Conservation (phyloP, 2,113 vertebrate species). For the Dolichallabes microphthalmus region DNA sequence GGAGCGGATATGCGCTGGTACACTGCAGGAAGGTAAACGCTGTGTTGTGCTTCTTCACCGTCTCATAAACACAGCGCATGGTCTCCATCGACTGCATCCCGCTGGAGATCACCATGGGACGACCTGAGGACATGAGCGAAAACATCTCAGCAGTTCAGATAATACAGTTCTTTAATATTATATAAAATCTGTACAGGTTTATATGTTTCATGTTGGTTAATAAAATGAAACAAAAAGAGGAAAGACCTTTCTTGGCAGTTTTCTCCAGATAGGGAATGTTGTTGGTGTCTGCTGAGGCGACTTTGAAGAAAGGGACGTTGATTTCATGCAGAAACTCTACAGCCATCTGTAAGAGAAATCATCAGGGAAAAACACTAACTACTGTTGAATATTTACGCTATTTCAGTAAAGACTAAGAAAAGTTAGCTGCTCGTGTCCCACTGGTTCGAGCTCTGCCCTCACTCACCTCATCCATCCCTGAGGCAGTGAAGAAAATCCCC, state of each 20-base stretch:
- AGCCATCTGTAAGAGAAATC: slow-evolving; percentile 81
- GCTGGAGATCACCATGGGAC: slow-evolving; percentile 96
- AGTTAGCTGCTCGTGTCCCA: not conserved
- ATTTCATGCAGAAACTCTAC: slow-evolving; percentile 94
- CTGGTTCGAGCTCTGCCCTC: not conserved
- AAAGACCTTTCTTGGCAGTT: slow-evolving; percentile 88
- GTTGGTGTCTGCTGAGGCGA: slow-evolving; percentile 94
- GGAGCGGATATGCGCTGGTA: slow-evolving; percentile 91
- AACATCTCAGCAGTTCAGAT: not conserved
- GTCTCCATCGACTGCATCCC: slow-evolving; percentile 97
- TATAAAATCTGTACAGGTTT: not conserved
- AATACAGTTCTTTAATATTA: not conserved
- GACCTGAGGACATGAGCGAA: slow-evolving; percentile 70
- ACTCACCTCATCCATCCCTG: slow-evolving; percentile 95
- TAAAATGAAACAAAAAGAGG: not conserved
- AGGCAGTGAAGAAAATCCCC: slow-evolving; percentile 95
- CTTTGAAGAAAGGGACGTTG: slow-evolving; percentile 96
- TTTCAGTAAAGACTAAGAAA: too few relatives aligned
- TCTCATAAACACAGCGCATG: slow-evolving; percentile 88
- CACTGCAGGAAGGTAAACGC: slow-evolving; percentile 96
- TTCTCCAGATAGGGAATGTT: slow-evolving; percentile 94
- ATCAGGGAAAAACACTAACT: not conserved
- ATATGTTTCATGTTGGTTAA: not conserved
- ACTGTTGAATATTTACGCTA: too few relatives aligned
- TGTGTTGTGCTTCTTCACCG: slow-evolving; percentile 86